A percentile compares a stretch with the other conserved stretches of the same genome.
phyloP scores from a whole-genome alignment of 2,888 invertebrate species.

The Dynastes hyllus region DNA sequence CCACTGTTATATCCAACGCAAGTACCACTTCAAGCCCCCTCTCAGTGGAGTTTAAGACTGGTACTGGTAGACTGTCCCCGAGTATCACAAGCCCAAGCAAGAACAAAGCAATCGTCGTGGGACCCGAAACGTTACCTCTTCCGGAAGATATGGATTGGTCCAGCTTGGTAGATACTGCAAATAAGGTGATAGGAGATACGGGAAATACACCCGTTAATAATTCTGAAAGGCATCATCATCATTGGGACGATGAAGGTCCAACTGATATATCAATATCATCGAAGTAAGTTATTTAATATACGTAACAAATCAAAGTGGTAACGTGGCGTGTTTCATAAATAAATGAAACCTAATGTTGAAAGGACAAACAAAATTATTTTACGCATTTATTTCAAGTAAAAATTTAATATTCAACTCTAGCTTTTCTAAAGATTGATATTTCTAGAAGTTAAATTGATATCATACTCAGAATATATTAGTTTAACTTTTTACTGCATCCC shows the following conservation, averaged over 20 bases:
- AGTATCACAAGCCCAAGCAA: constrained; percentile 65
- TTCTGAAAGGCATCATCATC: constrained; percentile 55
- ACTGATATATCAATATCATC: constrained; percentile 69
- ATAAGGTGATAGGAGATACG: constrained; percentile 56
- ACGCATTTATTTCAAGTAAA: too few relatives aligned
- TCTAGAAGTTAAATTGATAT: too few relatives aligned
- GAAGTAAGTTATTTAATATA: constrained; percentile 64
- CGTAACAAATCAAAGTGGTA: not conserved
- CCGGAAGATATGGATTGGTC: constrained; percentile 86
- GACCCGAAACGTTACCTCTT: constrained; percentile 75
- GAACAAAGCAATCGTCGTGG: constrained; percentile 62
- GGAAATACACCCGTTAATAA: constrained; percentile 41
- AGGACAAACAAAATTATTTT: too few relatives aligned
- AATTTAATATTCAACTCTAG: too few relatives aligned
- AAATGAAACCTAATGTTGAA: too few relatives aligned
- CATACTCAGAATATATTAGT: too few relatives aligned
- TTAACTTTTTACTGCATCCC: too few relatives aligned
- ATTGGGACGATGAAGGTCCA: constrained; percentile 69
- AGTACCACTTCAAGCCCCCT: constrained; percentile 75
- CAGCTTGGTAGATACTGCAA: constrained; percentile 84
- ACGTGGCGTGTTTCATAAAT: not conserved
- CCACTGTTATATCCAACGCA: constrained; percentile 79
- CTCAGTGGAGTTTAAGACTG: constrained; percentile 74
- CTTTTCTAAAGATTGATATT: too few relatives aligned
- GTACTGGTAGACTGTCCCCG: constrained; percentile 73